phyloP scores from a whole-genome alignment of 2,113 vertebrate genomes.

The Pollachius pollachius region DNA sequence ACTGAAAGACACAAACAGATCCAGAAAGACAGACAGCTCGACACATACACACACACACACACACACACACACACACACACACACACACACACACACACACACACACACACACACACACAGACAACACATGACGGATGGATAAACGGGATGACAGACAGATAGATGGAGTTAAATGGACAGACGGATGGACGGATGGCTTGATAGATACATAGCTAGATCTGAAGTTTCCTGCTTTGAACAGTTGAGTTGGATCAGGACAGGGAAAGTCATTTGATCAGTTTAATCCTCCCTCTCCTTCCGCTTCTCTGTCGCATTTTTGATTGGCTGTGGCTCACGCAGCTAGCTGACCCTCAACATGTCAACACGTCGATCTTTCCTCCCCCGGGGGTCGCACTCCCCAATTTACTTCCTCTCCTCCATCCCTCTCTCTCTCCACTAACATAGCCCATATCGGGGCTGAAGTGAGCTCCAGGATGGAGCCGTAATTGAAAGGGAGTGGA shows the following conservation, averaged over 20 bases:
- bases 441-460: slow-evolving; percentile 25
- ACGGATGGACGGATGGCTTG: background rate
- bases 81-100: slow-evolving; percentile 1
- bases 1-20: slow-evolving; percentile 10
- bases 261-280: slow-evolving; percentile 41
- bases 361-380: slow-evolving; percentile 49
- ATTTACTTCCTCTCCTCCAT: slow-evolving; percentile 48
- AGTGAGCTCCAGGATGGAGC: slow-evolving; percentile 35
- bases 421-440: slow-evolving; percentile 35
- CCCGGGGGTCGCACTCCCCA: slow-evolving; percentile 37
- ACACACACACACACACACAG: background rate
- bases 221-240: background rate
- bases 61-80: background rate
- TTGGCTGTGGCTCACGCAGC: slow-evolving; percentile 47
- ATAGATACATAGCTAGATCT: slow-evolving; percentile 32
- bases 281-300: slow-evolving; percentile 41
- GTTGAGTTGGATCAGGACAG: slow-evolving; percentile 5
- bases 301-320: slow-evolving; percentile 31
- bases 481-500: slow-evolving; percentile 54
- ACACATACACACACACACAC: background rate
- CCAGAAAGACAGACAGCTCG: background rate
- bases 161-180: too few relatives aligned
- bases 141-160: too few relatives aligned
- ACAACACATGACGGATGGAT: background rate
- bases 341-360: slow-evolving; percentile 49